Percentiles rank a stretch among this genome's conserved stretches.
Conservation (phyloP, 2,797 vertebrate species). For the Arrhamphus sclerolepis region DNA sequence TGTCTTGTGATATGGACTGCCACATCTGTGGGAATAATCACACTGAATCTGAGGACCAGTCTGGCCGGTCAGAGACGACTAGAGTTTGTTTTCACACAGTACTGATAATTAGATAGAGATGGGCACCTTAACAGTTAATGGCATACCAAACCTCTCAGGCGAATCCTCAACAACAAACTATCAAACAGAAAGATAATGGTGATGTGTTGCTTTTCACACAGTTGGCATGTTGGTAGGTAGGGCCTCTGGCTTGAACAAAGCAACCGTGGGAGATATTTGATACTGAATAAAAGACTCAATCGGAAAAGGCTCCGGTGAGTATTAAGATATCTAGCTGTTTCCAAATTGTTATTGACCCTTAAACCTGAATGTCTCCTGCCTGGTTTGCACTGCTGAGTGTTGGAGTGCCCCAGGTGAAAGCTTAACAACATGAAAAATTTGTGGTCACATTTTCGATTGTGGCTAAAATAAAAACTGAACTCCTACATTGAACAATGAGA, state of each 20-base stretch:
- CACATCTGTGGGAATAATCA: conserved; percentile 60
- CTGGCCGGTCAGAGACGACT: conserved; percentile 16
- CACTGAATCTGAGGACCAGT: conserved; percentile 27
- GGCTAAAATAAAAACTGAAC: no score
- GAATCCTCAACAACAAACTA: conserved; percentile 20
- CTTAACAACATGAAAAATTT: no score
- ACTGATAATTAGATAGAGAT: conserved; percentile 65
- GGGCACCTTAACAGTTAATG: conserved; percentile 31
- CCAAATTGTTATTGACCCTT: not conserved
- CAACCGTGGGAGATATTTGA: not conserved
- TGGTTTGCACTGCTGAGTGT: no score
- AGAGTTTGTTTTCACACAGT: conserved; percentile 51
- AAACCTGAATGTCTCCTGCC: no score
- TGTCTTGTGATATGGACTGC: conserved; percentile 61
- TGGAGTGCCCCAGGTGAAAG: no score
- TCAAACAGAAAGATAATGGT: conserved; percentile 24
- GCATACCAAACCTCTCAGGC: conserved; percentile 15
- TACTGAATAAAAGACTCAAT: not conserved
- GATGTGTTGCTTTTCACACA: conserved; percentile 27
- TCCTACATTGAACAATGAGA: no score
- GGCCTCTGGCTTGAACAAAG: conserved; percentile 8
- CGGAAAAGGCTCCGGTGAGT: not conserved
- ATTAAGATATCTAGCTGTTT: not conserved
- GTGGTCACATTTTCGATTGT: no score
- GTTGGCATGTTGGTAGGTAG: not conserved